phyloP scores from a whole-genome alignment of 2,888 invertebrate genomes.

The Cheiracanthium punctorium region DNA sequence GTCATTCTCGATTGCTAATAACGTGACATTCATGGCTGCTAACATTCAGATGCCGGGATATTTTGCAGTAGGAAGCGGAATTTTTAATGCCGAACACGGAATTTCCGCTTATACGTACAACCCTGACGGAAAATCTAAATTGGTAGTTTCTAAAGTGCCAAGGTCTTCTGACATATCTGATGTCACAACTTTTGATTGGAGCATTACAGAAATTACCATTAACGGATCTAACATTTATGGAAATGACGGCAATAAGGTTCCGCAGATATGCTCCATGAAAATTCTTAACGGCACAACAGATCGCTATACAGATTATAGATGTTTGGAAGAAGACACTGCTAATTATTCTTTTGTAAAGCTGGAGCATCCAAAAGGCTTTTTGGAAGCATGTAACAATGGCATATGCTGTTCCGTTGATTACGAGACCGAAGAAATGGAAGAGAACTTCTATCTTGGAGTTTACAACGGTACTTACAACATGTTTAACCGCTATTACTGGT shows the following conservation, averaged over 20 bases:
- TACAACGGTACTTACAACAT: conserved; percentile 44
- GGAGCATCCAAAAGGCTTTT: neutral
- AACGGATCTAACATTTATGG: neutral
- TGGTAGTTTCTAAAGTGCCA: conserved; percentile 45
- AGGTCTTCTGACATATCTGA: neutral
- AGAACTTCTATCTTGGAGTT: conserved; percentile 53
- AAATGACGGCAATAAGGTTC: conserved; percentile 34
- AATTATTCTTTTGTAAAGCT: conserved; percentile 52
- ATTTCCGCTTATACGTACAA: conserved; percentile 70
- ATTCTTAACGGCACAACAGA: neutral
- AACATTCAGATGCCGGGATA: conserved; percentile 82
- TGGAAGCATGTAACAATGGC: conserved; percentile 65
- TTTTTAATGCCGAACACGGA: conserved; percentile 81
- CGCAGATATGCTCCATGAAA: conserved; percentile 29
- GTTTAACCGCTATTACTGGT: conserved; percentile 34
- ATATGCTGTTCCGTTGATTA: conserved; percentile 69
- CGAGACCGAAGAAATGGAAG: neutral
- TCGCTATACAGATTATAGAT: conserved; percentile 13
- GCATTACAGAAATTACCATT: conserved; percentile 7
- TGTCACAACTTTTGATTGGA: neutral
- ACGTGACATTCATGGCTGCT: conserved; percentile 84
- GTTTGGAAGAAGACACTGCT: conserved; percentile 28
- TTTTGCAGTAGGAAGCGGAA: conserved; percentile 85
- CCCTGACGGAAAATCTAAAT: conserved; percentile 55
- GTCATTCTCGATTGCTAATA: conserved; percentile 82